Base-by-base conservation (phyloP, 2,113 vertebrate species). In the Thermophis baileyi region DNA sequence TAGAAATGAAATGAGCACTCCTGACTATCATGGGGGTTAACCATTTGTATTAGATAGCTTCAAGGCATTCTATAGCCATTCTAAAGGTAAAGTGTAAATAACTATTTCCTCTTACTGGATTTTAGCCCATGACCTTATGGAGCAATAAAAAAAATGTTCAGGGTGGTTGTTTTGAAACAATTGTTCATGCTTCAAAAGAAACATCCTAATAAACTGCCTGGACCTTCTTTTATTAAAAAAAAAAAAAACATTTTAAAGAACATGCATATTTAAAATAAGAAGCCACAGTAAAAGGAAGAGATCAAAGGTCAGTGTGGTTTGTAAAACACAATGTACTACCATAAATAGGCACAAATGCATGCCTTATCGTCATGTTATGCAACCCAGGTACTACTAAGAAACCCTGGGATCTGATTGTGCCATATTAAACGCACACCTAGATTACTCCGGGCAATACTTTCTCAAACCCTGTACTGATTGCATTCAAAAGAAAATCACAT, bases 401-500 rank as follows among this genome's bases (percentile, higher is more conserved):
- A 81, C 7, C 95, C 91, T 90, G 92, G 90, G 94, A 95, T 88
- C 94, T 47, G 93, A 91, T 94, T 90, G 91, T 95, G 95, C 96
- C 96, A 95, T 97, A 95, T 96, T 95, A 93, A 95, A 94, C 2
- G 93, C 96, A 96, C 95, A 95, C 94, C 95, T 94, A 91, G 93
- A 96, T 96, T 94, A 95, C 93, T 94, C 94, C 94, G 1, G 35
- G 93, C 95, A 95, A 91, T 93, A 94, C 95, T 96, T 96, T 94
- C 90, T 95, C 95, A 81, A 81, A 35, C 35, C 35, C 7, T 44
- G 7, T 44, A 81, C 7, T 44, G 74, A 81, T 81, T 95, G 93
- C 53, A 94, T 95, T 94, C 94, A 96, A 96, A 97, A 95, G 94
- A 97, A 96, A 95, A 93, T 95, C 94, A 96, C 95, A 95, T 94